phyloP scores from a whole-genome alignment of 2,113 vertebrate species.

The Gadus macrocephalus region DNA sequence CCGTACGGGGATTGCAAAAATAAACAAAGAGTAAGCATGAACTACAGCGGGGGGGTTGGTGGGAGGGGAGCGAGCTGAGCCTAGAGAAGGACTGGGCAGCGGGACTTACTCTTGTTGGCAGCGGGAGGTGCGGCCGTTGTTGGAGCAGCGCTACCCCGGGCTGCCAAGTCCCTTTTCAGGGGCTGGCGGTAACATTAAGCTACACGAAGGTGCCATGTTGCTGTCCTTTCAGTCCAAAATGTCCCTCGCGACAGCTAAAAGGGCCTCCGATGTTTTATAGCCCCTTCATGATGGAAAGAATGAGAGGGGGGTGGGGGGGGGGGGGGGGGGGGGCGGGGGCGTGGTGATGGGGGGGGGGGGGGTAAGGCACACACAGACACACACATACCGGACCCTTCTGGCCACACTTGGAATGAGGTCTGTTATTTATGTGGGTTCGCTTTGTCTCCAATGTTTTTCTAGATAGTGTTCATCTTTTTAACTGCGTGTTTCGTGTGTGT shows the following conservation, averaged over 20 bases:
- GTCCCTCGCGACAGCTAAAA: conserved; percentile 52
- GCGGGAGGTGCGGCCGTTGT: conserved; percentile 45
- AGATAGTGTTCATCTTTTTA: too few relatives aligned
- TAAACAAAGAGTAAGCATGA: too few relatives aligned
- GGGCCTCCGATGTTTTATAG: conserved; percentile 48
- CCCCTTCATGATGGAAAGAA: conserved; percentile 39
- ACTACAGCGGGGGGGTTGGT: too few relatives aligned
- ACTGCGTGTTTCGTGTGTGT: too few relatives aligned
- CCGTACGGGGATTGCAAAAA: too few relatives aligned
- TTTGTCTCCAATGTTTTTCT: too few relatives aligned
- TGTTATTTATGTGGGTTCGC: too few relatives aligned
- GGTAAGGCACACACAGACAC: too few relatives aligned
- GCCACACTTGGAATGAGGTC: too few relatives aligned
- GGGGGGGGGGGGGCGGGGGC: too few relatives aligned
- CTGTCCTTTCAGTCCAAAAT: conserved; percentile 55
- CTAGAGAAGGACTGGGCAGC: conserved; percentile 34
- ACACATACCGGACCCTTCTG: too few relatives aligned
- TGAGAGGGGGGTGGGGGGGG: not conserved
- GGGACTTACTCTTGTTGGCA: conserved; percentile 57
- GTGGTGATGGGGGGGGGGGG: not conserved
- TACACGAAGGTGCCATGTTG: conserved; percentile 52
- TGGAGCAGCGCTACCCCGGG: conserved; percentile 27
- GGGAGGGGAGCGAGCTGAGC: conserved; percentile 30
- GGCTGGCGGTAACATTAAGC: conserved; percentile 53
- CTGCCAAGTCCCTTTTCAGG: conserved; percentile 64